Percentiles rank a stretch among this genome's conserved stretches.
Conservation (phyloP, 2,888 invertebrate species). For the Caenorhabditis uteleia region DNA sequence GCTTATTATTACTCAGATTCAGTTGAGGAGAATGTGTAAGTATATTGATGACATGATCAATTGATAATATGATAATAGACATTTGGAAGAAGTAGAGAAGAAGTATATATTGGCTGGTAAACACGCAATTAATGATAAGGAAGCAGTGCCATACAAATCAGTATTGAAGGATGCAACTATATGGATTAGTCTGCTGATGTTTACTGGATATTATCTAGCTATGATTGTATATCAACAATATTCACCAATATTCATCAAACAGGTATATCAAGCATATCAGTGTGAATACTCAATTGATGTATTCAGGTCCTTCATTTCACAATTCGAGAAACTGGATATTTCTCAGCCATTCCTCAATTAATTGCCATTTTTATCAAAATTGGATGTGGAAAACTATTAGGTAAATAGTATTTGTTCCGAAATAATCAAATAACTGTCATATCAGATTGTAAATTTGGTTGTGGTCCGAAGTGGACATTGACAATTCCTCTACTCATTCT, state of each 20-base stretch:
- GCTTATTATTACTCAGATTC: slow-evolving; percentile 42
- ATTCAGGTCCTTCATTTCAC: slow-evolving; percentile 38
- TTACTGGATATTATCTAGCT: slow-evolving; percentile 45
- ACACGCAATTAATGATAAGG: slow-evolving; percentile 14
- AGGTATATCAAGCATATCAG: too few relatives aligned
- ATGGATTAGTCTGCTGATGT: slow-evolving; percentile 48
- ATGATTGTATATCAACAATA: slow-evolving; percentile 53
- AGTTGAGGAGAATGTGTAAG: slow-evolving; percentile 32
- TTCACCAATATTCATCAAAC: slow-evolving; percentile 49
- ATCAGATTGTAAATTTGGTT: slow-evolving; percentile 37
- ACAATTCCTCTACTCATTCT: slow-evolving; percentile 36
- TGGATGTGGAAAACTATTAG: slow-evolving; percentile 36
- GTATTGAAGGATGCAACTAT: slow-evolving; percentile 36
- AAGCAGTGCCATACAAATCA: slow-evolving; percentile 22
- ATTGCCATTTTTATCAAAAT: slow-evolving; percentile 46
- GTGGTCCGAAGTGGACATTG: slow-evolving; percentile 31
- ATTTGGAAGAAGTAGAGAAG: slow-evolving; percentile 36
- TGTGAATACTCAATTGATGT: background rate
- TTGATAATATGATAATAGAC: slow-evolving; percentile 10
- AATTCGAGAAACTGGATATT: slow-evolving; percentile 48
- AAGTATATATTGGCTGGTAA: slow-evolving; percentile 37
- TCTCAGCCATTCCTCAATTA: slow-evolving; percentile 47
- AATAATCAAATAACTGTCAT: background rate
- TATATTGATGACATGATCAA: background rate
- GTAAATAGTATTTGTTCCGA: slow-evolving; percentile 4